Evolutionary conservation across 1,140 invertebrate species (phyloP).

Genomic region (Trachymyrmex cornetzi): DNA sequence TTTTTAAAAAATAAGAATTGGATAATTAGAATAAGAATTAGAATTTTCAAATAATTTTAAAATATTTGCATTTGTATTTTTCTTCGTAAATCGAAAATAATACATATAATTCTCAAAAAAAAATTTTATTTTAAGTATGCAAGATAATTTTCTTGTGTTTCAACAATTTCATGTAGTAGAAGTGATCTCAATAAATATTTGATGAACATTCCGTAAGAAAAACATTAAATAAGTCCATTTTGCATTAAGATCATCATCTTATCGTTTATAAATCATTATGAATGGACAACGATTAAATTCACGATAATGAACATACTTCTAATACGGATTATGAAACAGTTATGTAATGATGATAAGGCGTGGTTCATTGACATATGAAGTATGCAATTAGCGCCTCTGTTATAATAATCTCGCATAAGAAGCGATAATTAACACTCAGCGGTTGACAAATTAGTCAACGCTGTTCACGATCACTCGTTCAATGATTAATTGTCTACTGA

Average conservation of each 20-base stretch:
- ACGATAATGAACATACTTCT: slow-evolving; percentile 41
- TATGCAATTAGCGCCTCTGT: slow-evolving; percentile 69
- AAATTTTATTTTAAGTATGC: neutral
- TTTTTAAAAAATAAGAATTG: neutral
- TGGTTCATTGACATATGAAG: slow-evolving; percentile 52
- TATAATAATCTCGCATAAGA: slow-evolving; percentile 55
- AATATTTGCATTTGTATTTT: neutral
- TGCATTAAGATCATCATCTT: neutral
- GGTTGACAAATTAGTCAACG: slow-evolving; percentile 70
- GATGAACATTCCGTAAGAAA: neutral
- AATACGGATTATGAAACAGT: slow-evolving; percentile 54
- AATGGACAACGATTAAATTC: neutral
- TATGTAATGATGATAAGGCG: slow-evolving; percentile 16
- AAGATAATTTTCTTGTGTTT: neutral
- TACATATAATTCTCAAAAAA: neutral
- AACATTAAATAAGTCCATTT: neutral
- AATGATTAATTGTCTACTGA: slow-evolving; percentile 72
- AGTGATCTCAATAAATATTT: neutral
- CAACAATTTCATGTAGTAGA: neutral
- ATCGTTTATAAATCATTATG: neutral
- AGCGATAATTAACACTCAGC: slow-evolving; percentile 67
- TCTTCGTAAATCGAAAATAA: neutral
- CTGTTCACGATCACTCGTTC: slow-evolving; percentile 60
- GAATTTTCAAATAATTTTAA: neutral
- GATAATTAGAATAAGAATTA: neutral